These are phyloP conservation scores for Anomalospiza imberbis DNA, from an alignment of 2,797 vertebrate genomes.

Conservation along the genomic window DNA sequence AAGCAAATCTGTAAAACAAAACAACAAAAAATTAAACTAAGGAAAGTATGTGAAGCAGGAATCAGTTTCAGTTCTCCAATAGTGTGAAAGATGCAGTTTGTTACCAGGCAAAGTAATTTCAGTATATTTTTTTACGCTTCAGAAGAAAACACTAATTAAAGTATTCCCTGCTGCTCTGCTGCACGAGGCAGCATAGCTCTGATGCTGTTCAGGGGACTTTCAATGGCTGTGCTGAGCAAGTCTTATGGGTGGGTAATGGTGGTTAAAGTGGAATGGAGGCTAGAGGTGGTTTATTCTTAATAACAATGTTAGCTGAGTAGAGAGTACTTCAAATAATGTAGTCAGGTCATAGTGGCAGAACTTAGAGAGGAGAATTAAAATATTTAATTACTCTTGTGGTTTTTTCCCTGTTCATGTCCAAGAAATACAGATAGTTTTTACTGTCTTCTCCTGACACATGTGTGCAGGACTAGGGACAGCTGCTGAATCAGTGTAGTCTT, in stretches of 20 bases:
- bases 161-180: not conserved
- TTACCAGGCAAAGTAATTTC: conserved; percentile 8
- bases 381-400: not conserved
- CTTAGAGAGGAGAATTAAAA: not conserved
- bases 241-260: not conserved
- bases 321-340: not conserved
- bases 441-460: not conserved
- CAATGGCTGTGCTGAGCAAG: not conserved
- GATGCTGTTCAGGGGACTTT: not conserved
- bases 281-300: not conserved
- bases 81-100: not conserved
- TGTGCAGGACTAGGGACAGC: not conserved
- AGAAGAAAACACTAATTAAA: not conserved
- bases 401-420: not conserved
- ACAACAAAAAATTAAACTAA: not conserved
- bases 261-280: not conserved
- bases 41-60: not conserved
- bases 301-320: not conserved
- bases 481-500: not conserved
- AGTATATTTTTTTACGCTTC: not conserved
- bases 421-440: not conserved
- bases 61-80: not conserved
- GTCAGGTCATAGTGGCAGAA: not conserved
- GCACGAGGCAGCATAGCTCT: not conserved
- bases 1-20: not conserved